Percentiles rank a stretch among this genome's conserved stretches.
Conservation (phyloP, 2,888 invertebrate species). For the Willowsia nigromaculata region DNA sequence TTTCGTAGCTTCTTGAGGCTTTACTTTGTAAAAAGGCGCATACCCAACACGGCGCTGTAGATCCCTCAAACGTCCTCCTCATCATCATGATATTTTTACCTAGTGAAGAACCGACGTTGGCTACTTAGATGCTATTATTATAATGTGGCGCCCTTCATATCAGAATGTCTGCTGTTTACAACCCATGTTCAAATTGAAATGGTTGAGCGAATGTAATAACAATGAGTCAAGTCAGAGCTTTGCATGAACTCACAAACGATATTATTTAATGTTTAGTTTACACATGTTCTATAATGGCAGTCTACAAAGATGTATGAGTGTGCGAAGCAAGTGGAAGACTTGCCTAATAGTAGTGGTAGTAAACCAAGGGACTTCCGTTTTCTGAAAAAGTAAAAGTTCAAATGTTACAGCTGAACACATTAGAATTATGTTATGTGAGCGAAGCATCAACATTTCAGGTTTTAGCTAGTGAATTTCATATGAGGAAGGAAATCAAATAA, state of each 20-base stretch:
- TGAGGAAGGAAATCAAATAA: neutral
- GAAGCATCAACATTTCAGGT: neutral
- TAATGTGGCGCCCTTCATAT: no score
- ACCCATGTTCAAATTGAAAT: conserved; percentile 47
- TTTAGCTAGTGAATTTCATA: neutral
- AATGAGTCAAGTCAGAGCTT: neutral
- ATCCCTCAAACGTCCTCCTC: no score
- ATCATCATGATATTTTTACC: no score
- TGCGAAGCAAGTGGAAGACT: neutral
- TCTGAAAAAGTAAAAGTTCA: conserved; percentile 67
- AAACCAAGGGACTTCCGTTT: conserved; percentile 58
- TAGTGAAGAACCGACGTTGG: no score
- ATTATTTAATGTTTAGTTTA: no score
- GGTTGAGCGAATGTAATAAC: conserved; percentile 51
- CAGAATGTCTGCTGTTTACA: no score
- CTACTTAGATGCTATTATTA: no score
- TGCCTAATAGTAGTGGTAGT: neutral
- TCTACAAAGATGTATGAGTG: neutral
- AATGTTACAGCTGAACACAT: neutral
- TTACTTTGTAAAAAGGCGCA: no score
- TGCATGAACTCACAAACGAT: conserved; percentile 12
- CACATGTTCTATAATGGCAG: no score
- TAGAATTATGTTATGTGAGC: neutral
- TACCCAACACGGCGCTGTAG: no score
- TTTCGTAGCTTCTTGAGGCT: no score